These are phyloP conservation scores for Allacma fusca DNA, from an alignment of 2,888 invertebrate species.

Conservation along the genomic window DNA sequence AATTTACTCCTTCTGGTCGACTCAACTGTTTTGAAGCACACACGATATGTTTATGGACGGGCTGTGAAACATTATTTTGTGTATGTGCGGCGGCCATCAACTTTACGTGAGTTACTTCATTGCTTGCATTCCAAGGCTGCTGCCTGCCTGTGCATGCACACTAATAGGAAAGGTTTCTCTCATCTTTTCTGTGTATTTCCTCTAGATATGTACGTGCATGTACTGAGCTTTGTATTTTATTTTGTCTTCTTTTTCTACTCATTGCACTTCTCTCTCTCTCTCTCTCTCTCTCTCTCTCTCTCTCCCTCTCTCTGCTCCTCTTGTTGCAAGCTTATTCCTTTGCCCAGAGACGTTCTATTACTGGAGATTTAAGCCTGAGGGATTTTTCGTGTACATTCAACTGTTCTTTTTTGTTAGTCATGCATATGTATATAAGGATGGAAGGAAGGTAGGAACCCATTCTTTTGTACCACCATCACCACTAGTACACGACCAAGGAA, in stretches of 20 bases:
- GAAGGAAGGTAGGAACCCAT: not conserved
- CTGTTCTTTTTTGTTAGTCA: conserved; percentile 3
- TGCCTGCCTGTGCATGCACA: not conserved
- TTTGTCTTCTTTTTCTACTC: conserved; percentile 17
- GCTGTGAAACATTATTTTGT: conserved; percentile 16
- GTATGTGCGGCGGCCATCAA: not conserved
- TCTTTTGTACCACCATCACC: conserved; percentile 9
- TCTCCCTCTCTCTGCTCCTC: not conserved
- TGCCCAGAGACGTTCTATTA: conserved; percentile 30
- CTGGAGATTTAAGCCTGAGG: conserved; percentile 40
- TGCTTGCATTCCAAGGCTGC: conserved; percentile 24
- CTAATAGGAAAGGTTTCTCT: not conserved
- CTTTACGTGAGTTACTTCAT: conserved; percentile 22
- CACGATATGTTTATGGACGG: conserved; percentile 2
- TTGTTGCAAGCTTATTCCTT: not conserved
- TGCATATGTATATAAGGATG: conserved; percentile 5
- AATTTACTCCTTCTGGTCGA: conserved; percentile 34
- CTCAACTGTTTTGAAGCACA: conserved; percentile 24
- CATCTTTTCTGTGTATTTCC: not conserved
- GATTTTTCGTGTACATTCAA: conserved; percentile 30
- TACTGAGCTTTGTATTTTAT: not conserved
- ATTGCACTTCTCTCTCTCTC: conserved; percentile 21
- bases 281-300: not conserved
- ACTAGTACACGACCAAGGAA: not conserved
- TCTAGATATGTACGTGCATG: not conserved